A percentile compares a stretch with the other conserved stretches of the same genome.
phyloP scores from a whole-genome alignment of 2,113 vertebrate species.

The Ageneiosus marmoratus region DNA sequence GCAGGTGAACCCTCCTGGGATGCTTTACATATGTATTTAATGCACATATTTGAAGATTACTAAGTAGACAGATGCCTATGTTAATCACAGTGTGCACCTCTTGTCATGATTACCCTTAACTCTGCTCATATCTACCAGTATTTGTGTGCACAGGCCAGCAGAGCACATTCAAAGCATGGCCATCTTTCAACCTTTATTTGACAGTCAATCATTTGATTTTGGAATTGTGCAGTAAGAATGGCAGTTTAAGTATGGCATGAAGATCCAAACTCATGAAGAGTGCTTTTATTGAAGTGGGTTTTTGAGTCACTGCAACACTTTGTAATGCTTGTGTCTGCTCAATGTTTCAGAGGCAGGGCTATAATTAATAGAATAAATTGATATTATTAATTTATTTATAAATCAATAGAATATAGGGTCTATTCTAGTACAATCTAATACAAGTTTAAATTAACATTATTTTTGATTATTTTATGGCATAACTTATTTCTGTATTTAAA shows the following conservation, averaged over 20 bases:
- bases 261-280: neutral
- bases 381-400: no score
- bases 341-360: neutral
- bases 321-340: constrained; percentile 19
- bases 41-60: constrained; percentile 34
- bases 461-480: no score
- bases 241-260: no score
- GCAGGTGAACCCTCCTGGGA: neutral
- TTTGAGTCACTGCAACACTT: constrained; percentile 47
- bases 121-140: neutral
- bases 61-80: constrained; percentile 28
- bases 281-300: constrained; percentile 65
- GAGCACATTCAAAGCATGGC: neutral
- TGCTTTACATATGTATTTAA: constrained; percentile 20
- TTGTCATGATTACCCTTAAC: neutral
- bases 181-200: no score
- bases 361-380: no score
- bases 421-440: no score
- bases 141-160: neutral
- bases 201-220: neutral
- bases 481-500: no score
- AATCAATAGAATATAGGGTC: no score
- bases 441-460: no score
- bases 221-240: neutral
- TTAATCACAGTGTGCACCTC: constrained; percentile 18